A percentile compares a stretch with the other conserved stretches of the same genome.
Conservation (phyloP, 2,888 invertebrate genomes). For the Stenoptilia bipunctidactyla region DNA sequence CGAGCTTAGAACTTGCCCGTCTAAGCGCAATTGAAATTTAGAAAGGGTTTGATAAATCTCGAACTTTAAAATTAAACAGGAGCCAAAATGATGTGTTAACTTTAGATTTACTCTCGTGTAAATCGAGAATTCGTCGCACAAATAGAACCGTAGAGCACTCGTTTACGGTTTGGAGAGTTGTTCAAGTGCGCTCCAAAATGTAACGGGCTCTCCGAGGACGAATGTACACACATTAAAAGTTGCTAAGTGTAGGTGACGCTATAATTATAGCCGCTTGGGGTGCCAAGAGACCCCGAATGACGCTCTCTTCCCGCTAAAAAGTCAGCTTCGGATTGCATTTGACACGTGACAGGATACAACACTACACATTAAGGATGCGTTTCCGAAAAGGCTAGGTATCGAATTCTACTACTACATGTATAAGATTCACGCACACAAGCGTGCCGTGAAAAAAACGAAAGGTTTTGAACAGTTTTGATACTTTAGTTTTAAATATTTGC, state of each 20-base stretch:
- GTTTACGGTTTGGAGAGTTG: constrained; percentile 41
- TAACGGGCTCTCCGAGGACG: constrained; percentile 37
- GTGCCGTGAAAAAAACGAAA: no score
- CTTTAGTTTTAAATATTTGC: no score
- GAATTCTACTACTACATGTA: no score
- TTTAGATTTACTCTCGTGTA: constrained; percentile 24
- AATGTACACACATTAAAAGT: constrained; percentile 65
- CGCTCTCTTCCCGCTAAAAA: constrained; percentile 1
- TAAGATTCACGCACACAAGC: no score
- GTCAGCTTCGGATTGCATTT: constrained; percentile 11
- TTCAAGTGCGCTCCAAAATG: constrained; percentile 45
- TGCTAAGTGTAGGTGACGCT: constrained; percentile 50
- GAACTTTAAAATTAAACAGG: constrained; percentile 15
- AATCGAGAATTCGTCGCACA: constrained; percentile 47
- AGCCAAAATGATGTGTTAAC: constrained; percentile 22
- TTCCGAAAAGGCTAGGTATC: no score
- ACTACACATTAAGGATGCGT: no score
- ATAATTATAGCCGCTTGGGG: constrained; percentile 41
- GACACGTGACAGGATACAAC: no score
- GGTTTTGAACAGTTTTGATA: no score
- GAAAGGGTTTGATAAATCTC: constrained; percentile 8
- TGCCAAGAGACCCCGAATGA: constrained; percentile 21
- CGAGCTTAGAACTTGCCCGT: constrained; percentile 2
- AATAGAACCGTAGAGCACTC: constrained; percentile 45
- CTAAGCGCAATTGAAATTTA: constrained; percentile 5